Evolutionary conservation across 2,797 vertebrate species (phyloP).

Genomic region (Glossophaga mutica): DNA sequence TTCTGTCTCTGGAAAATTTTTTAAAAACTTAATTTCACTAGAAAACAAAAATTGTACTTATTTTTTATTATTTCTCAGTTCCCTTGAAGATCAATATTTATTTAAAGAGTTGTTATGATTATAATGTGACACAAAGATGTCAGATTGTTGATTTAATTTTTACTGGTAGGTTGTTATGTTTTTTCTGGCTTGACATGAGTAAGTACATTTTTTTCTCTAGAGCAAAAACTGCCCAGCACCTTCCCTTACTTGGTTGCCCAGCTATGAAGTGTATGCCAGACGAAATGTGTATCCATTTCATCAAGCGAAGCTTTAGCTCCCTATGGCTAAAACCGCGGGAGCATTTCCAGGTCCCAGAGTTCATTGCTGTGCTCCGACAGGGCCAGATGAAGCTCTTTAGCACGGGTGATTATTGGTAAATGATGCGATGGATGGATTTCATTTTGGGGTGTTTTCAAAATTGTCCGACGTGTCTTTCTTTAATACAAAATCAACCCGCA

Average conservation of each 20-base stretch:
- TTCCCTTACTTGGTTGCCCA: background rate
- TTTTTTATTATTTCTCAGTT: background rate
- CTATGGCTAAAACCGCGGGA: background rate
- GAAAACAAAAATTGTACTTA: background rate
- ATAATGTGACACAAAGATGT: background rate
- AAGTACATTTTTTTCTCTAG: background rate
- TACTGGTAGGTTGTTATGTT: background rate
- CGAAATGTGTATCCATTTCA: background rate
- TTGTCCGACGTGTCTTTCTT: background rate
- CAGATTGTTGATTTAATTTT: background rate
- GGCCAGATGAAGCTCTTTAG: background rate
- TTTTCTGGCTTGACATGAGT: background rate
- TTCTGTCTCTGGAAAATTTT: background rate
- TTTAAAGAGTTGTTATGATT: background rate
- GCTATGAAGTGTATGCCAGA: background rate
- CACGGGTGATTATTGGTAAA: background rate
- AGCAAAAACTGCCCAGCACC: background rate
- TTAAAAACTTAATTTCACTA: background rate
- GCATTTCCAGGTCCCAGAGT: background rate
- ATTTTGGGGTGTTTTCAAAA: background rate
- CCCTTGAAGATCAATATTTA: background rate
- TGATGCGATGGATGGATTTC: background rate
- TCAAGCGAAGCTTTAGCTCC: background rate
- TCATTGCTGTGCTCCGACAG: background rate
- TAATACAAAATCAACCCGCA: background rate